These are phyloP conservation scores for Andrena chrysosceles DNA, from an alignment of 2,888 invertebrate genomes.

Conservation along the genomic window DNA sequence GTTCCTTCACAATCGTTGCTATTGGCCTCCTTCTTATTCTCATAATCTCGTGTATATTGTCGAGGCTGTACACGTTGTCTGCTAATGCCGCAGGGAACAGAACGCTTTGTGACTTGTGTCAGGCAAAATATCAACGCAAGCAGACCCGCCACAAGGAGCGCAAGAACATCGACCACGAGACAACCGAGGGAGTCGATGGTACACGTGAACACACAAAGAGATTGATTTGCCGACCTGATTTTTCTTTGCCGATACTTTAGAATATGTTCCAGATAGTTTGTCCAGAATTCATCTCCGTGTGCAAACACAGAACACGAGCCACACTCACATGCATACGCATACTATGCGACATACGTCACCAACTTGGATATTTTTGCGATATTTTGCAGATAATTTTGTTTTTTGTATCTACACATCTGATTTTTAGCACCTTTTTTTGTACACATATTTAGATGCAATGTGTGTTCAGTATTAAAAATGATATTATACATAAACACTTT, in stretches of 20 bases:
- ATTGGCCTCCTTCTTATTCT: conserved; percentile 27
- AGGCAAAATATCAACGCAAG: conserved; percentile 91
- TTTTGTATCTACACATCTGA: neutral
- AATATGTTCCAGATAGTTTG: conserved; percentile 61
- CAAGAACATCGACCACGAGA: conserved; percentile 79
- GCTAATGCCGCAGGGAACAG: conserved; percentile 91
- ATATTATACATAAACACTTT: neutral
- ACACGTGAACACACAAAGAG: conserved; percentile 71
- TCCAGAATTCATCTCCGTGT: conserved; percentile 41
- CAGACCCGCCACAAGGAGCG: conserved; percentile 87
- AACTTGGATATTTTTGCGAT: neutral
- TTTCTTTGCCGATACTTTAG: conserved; percentile 48
- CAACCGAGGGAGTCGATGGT: conserved; percentile 86
- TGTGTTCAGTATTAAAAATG: neutral
- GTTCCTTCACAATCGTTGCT: conserved; percentile 44
- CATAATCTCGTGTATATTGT: conserved; percentile 40
- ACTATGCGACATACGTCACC: neutral
- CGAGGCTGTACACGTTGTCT: conserved; percentile 72
- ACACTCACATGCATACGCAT: conserved; percentile 14
- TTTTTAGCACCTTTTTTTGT: neutral
- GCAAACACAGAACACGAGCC: conserved; percentile 37
- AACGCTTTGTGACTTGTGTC: conserved; percentile 95
- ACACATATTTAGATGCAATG: neutral
- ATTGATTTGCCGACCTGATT: conserved; percentile 50
- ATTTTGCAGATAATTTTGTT: neutral